Evolutionary conservation across 2,888 invertebrate species (phyloP), one percentile per base, ranked within the genome.

Genomic region (Drosophila neotestacea): DNA sequence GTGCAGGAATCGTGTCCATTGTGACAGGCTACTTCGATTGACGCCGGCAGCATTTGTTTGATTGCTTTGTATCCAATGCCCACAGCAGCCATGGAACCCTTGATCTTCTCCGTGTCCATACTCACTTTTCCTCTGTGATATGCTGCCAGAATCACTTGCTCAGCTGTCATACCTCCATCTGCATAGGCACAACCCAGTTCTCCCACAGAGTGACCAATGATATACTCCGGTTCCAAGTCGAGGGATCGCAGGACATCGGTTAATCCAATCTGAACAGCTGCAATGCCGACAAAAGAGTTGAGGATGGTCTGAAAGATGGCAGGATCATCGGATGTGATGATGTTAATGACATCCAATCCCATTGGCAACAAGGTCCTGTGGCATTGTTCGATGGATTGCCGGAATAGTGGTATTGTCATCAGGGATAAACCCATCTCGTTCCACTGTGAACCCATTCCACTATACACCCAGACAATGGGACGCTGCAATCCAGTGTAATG

Each of bases 181-280:
- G 98, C 98, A 93, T 99, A 99, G 0, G 97, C 98, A 92, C 99
- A 98, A 0, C 97, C 98, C 6, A 99, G 93, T 92, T 99, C 99
- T 27, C 99, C 99, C 0, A 98, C 97, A 7, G 98, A 98, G 92
- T 98, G 98, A 2, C 99, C 97, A 73, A 97, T 94, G 76, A 96
- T 95, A 34, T 95, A 95, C 91, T 96, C 96, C 9, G 96, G 95
- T 52, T 93, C 92, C 36, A 97, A 92, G 11, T 95, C 95, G 22
- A 94, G 89, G 4, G 92, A 93, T 55, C 91, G 93, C 50, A 97
- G 92, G 5, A 96, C 91, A 90, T 97, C 96, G 42, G 94, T 94
- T 38, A 95, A 88, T 6, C 93, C 94, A 75, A 96, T 95, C 94
- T 95, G 94, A 13, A 94, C 91, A 0, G 96, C 95, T 10, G 96